A percentile compares a stretch with the other conserved stretches of the same genome.
Evolutionary conservation across 1,140 invertebrate species (phyloP).

Genomic region (Cataglyphis hispanica): DNA sequence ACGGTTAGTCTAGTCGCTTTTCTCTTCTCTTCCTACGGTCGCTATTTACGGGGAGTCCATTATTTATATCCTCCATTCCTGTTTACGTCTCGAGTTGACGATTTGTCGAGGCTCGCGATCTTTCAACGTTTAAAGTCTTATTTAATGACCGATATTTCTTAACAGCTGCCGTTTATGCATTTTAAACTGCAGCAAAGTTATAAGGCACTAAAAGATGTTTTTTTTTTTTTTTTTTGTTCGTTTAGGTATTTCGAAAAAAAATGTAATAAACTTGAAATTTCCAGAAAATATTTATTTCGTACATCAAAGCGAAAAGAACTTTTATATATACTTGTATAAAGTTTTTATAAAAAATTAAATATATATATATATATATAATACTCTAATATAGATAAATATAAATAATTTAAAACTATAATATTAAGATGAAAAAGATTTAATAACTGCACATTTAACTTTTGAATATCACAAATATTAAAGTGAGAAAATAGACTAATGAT

Average conservation of each 20-base stretch:
- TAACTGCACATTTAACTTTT: too few species aligned
- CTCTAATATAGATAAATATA: not conserved
- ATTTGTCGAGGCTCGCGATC: slow-evolving; percentile 30
- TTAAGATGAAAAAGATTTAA: too few species aligned
- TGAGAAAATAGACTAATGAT: too few species aligned
- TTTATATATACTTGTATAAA: not conserved
- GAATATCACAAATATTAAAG: too few species aligned
- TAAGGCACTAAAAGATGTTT: not conserved
- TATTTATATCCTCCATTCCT: slow-evolving; percentile 27
- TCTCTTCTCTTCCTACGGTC: not conserved
- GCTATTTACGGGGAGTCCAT: slow-evolving; percentile 25
- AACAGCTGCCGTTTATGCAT: not conserved
- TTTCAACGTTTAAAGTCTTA: not conserved
- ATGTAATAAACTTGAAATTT: not conserved
- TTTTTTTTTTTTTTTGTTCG: not conserved
- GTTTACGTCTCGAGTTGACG: slow-evolving; percentile 39
- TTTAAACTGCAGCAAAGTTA: not conserved
- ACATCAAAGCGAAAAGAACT: not conserved
- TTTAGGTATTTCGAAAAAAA: not conserved
- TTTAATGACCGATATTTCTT: slow-evolving; percentile 38
- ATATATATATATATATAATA: not conserved
- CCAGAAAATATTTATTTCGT: not conserved
- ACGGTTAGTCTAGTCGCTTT: slow-evolving; percentile 90
- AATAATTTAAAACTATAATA: too few species aligned
- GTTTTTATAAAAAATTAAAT: too few species aligned